phyloP scores from a whole-genome alignment of 2,888 invertebrate genomes.

The Dynastes tityus region DNA sequence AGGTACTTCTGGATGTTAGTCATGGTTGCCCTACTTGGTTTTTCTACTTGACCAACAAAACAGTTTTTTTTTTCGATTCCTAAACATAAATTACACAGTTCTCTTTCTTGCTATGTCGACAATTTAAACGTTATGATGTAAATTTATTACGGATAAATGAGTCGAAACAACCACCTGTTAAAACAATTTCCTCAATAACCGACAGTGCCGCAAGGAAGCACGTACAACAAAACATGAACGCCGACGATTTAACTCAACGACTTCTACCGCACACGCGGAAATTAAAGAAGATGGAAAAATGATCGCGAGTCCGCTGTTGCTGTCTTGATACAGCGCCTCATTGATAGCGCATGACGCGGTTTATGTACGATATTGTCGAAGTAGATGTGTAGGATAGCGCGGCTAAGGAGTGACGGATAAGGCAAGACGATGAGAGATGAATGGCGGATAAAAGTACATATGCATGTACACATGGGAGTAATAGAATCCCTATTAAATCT shows the following conservation, averaged over 20 bases:
- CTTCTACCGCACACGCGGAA: conserved; percentile 1
- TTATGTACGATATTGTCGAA: not conserved
- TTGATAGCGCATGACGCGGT: not conserved
- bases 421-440: not conserved
- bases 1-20: too few species aligned
- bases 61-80: too few species aligned
- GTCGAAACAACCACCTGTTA: conserved; percentile 29
- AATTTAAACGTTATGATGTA: conserved; percentile 15
- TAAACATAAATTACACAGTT: not conserved
- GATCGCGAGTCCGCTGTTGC: not conserved
- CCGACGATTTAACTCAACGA: not conserved
- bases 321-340: not conserved
- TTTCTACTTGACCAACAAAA: too few species aligned
- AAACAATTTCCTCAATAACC: conserved; percentile 33
- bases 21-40: too few species aligned
- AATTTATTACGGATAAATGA: conserved; percentile 23
- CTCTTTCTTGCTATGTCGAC: not conserved
- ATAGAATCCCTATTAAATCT: too few species aligned
- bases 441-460: not conserved
- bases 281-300: conserved; percentile 11
- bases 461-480: too few species aligned
- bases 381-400: not conserved
- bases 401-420: not conserved
- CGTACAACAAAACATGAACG: conserved; percentile 5
- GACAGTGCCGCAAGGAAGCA: conserved; percentile 1